Evolutionary conservation across 2,888 invertebrate genomes (phyloP), one percentile per base, ranked within the genome.

Genomic region (Lithophane socia): DNA sequence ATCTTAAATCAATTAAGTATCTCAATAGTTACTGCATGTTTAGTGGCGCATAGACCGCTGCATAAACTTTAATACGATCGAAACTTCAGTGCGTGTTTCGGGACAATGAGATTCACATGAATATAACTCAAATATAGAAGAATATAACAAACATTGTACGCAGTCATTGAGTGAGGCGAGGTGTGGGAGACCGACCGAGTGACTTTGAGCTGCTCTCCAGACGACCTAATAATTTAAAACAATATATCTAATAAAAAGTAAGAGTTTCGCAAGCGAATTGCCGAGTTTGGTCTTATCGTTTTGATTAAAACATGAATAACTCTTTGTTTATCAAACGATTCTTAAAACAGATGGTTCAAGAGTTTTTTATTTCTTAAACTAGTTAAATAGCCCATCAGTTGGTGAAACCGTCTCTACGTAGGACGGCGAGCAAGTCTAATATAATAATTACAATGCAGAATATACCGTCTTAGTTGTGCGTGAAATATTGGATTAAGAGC

Each of bases 121-220:
- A 74, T 71, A 66, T 76, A 79, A 83, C 63, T 79, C 71, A 81
- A 84, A 85, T 81, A 89, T 52, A 52, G 69, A 85, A 88, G 77
- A 77, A 74, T 75, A 82, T 64, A 86, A 80, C 83, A 76, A 77
- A 80, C 70, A 78, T 80, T 84, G 80, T 84, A 85, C 88, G 82
- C 80, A 83, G 88, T 88, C 85, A 89, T 91, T 91, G 90, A 90
- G 86, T 90, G 76, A 81, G 86, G 83, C 91, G 90, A 92, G 90
- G 87, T 92, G 91, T 88, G 90, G 91, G 91, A 92, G 91, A 89
- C 84, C 92, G 93, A 91, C 94, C 93, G 91, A 90, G 90, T 94
- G 94, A 95, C 95, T 94, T 96, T 95, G 93, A 86, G 81, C 85
- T 91, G 95, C 89, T 95, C 96, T 95, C 95, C 91, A 95, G 95